phyloP scores from a whole-genome alignment of 2,888 invertebrate species.

The Dione vanillae region DNA sequence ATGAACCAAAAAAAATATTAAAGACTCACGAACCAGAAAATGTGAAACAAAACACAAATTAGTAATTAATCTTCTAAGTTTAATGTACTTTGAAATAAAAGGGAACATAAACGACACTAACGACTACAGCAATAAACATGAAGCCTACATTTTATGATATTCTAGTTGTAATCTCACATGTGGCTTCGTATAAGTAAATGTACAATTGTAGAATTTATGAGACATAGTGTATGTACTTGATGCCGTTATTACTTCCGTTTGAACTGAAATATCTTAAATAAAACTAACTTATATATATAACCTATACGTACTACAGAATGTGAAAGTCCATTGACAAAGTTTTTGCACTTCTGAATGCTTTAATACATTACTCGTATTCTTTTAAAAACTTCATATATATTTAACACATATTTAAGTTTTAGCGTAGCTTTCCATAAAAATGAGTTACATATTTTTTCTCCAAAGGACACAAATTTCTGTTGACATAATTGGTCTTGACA shows the following conservation, averaged over 20 bases:
- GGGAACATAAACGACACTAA: conserved; percentile 4
- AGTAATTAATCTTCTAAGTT: neutral
- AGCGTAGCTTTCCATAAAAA: neutral
- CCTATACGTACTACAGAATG: conserved; percentile 23
- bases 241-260: conserved; percentile 32
- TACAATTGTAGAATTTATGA: conserved; percentile 24
- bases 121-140: conserved; percentile 10
- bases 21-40: too few relatives aligned
- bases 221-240: conserved; percentile 20
- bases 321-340: conserved; percentile 14
- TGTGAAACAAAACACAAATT: too few relatives aligned
- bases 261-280: conserved; percentile 22
- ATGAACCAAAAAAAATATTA: too few relatives aligned
- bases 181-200: conserved; percentile 17
- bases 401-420: neutral
- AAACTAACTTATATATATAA: conserved; percentile 25
- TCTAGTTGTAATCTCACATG: conserved; percentile 21
- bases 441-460: too few relatives aligned
- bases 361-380: conserved; percentile 17
- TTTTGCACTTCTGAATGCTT: conserved; percentile 3
- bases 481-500: too few relatives aligned
- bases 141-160: conserved; percentile 21
- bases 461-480: too few relatives aligned
- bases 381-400: neutral
- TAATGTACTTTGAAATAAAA: conserved; percentile 2